A percentile compares a stretch with the other conserved stretches of the same genome.
These are phyloP conservation scores for Scartelaos histophorus DNA, from an alignment of 2,113 vertebrate species.

Conservation along the genomic window DNA sequence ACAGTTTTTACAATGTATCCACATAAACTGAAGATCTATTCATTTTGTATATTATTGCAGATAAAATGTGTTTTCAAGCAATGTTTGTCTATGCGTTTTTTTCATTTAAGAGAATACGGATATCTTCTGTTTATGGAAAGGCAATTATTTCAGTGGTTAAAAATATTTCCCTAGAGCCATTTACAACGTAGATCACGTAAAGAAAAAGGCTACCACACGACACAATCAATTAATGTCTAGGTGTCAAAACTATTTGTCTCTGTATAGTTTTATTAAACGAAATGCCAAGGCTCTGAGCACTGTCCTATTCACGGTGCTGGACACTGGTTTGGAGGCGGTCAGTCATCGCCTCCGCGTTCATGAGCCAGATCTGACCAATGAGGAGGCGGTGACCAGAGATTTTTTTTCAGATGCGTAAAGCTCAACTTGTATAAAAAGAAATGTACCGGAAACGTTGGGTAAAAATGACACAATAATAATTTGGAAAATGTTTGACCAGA, in stretches of 20 bases:
- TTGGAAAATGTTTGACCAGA: too few relatives aligned
- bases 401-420: not conserved
- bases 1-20: not conserved
- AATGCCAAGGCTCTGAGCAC: too few relatives aligned
- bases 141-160: too few relatives aligned
- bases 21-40: not conserved
- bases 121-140: not conserved
- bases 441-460: not conserved
- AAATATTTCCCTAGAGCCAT: too few relatives aligned
- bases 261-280: too few relatives aligned
- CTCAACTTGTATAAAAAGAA: not conserved
- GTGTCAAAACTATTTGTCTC: too few relatives aligned
- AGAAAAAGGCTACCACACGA: too few relatives aligned
- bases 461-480: not conserved
- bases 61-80: not conserved
- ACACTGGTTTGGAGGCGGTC: conserved; percentile 23
- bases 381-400: not conserved
- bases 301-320: not conserved
- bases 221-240: too few relatives aligned
- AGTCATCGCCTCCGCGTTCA: not conserved
- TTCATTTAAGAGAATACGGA: not conserved
- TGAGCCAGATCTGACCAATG: conserved; percentile 37
- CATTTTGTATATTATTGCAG: not conserved
- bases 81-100: not conserved
- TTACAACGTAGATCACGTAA: too few relatives aligned